These are phyloP conservation scores for Lepus oiostolus DNA, from an alignment of 2,797 vertebrate species.

Conservation along the genomic window DNA sequence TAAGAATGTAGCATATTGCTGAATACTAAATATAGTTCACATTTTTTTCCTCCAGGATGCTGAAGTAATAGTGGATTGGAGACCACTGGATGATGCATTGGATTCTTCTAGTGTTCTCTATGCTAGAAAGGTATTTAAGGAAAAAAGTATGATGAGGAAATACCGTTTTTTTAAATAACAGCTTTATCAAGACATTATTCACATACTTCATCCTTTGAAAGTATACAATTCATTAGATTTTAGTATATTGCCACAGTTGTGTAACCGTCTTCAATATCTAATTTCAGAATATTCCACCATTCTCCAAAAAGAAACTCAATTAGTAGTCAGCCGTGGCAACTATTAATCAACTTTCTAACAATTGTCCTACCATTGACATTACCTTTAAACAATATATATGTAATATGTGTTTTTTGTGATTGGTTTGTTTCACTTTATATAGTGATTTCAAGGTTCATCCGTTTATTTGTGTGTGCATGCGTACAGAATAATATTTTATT, in stretches of 20 bases:
- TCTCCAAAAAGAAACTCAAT: not conserved
- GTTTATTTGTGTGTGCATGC: not conserved
- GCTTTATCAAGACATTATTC: slow-evolving; percentile 10
- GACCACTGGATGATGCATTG: slow-evolving; percentile 94
- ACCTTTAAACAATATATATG: not conserved
- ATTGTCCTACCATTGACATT: not conserved
- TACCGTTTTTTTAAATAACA: not conserved
- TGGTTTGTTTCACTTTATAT: not conserved
- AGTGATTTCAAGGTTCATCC: slow-evolving; percentile 20
- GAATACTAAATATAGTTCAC: slow-evolving; percentile 68
- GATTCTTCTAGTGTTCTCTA: slow-evolving; percentile 96
- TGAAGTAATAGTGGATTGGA: slow-evolving; percentile 95
- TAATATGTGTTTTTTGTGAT: not conserved
- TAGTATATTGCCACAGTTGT: slow-evolving; percentile 22
- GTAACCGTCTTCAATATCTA: not conserved
- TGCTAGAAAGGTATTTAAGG: slow-evolving; percentile 94
- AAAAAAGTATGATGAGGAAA: not conserved
- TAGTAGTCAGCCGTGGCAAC: not conserved
- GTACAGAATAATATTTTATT: too few relatives aligned
- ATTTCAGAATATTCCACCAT: not conserved
- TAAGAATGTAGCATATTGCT: slow-evolving; percentile 53
- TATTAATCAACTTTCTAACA: slow-evolving; percentile 10
- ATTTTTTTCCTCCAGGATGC: slow-evolving; percentile 91
- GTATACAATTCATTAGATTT: not conserved
- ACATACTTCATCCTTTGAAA: not conserved